phyloP scores from a whole-genome alignment of 2,113 vertebrate genomes.

The Perognathus longimembris region DNA sequence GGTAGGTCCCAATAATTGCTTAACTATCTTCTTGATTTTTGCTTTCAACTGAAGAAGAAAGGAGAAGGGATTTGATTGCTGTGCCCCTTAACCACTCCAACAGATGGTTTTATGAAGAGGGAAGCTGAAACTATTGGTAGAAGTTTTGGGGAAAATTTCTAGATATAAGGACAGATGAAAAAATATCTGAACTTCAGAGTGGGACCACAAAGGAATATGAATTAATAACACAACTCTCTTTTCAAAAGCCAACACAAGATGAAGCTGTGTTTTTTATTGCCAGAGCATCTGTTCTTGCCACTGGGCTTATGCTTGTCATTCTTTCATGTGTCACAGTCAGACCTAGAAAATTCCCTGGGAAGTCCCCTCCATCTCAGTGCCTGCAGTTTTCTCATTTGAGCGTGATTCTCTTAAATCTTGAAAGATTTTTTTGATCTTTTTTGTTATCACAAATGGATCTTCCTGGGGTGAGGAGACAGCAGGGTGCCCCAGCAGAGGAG shows the following conservation, averaged over 20 bases:
- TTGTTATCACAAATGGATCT: conserved; percentile 35
- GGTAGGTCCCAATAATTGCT: not conserved
- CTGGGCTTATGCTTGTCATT: conserved; percentile 41
- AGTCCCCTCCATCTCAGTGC: conserved; percentile 21
- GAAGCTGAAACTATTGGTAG: not conserved
- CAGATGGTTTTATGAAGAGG: conserved; percentile 29
- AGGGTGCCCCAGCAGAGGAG: not conserved
- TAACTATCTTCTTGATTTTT: conserved; percentile 3
- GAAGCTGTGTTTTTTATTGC: conserved; percentile 1
- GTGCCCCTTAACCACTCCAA: not conserved
- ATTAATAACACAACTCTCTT: conserved; percentile 46
- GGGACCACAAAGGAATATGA: conserved; percentile 21
- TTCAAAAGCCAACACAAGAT: conserved; percentile 51
- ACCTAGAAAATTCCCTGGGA: conserved; percentile 61
- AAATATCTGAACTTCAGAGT: conserved; percentile 1
- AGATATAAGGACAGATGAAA: not conserved
- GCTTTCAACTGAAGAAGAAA: conserved; percentile 22
- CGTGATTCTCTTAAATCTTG: conserved; percentile 47
- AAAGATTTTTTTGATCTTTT: conserved; percentile 56
- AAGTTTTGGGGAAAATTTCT: not conserved
- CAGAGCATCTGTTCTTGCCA: conserved; percentile 48
- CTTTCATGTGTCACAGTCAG: conserved; percentile 56
- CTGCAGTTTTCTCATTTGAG: not conserved
- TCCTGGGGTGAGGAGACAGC: conserved; percentile 13
- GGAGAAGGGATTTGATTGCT: conserved; percentile 51